Base-by-base conservation (phyloP, 2,113 vertebrate genomes). In the Rhinichthys klamathensis region DNA sequence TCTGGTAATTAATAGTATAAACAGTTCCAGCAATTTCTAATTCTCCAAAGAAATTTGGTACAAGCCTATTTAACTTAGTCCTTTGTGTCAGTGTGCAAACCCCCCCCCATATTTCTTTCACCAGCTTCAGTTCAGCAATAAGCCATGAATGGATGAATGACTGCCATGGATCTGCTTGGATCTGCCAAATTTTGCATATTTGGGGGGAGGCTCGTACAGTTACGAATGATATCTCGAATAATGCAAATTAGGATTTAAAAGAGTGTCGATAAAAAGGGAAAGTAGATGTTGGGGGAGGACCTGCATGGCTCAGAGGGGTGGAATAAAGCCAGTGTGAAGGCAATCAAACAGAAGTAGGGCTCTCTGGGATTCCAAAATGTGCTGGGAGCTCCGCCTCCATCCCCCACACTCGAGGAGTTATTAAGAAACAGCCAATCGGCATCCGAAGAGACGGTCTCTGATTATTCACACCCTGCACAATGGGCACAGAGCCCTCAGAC, bases 311-410 rank as follows among this genome's bases (percentile, higher is more conserved):
- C 74, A 65, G 13, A 85, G 80, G 87, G 83, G 80, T 82, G 78
- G 74, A 78, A 82, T 78, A 83, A 87, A 82, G 61, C 83, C 74
- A 82, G 77, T 83, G 80, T 88, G 85, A 91, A 90, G 88, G 91
- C 86, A 91, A 92, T 91, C 89, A 90, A 89, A 92, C 84, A 87
- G 49, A 88, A 88, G 46, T 83, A 89, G 89, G 80, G 81, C 84
- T 86, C 86, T 82, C 86, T 88, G 90, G 89, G 84, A 79, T 90
- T 88, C 85, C 85, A 67, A 84, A 87, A 87, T 85, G 86, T 81
- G 58, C 73, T 75, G 74, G 35, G 67, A 83, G 58, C 80, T 86
- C 87, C 27, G 84, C 83, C 89, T 85, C 86, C 90, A 89, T 89
- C 88, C 88, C 86, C 91, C 75, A 88, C 84, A 81, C 85, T 81